A percentile compares a stretch with the other conserved stretches of the same genome.
These are phyloP conservation scores for Synergus gifuensis DNA, from an alignment of 2,888 invertebrate genomes.

Conservation along the genomic window DNA sequence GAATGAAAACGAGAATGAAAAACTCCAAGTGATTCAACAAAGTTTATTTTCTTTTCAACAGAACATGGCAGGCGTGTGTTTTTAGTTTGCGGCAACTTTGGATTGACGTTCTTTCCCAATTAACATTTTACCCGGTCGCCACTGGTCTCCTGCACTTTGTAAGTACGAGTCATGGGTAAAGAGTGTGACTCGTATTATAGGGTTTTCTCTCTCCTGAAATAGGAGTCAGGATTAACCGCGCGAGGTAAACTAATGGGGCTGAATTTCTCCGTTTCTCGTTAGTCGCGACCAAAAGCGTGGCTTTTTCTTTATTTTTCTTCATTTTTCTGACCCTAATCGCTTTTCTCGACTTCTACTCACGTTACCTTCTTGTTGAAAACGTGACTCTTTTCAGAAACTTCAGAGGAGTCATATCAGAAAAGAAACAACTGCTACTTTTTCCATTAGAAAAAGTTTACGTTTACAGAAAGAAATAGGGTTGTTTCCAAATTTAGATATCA, in stretches of 20 bases:
- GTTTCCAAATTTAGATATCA: too few species aligned
- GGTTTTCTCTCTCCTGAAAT: conserved; percentile 36
- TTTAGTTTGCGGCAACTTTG: neutral
- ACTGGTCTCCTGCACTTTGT: neutral
- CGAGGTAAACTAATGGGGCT: conserved; percentile 40
- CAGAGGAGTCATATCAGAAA: neutral
- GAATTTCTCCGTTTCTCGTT: conserved; percentile 36
- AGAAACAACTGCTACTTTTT: neutral
- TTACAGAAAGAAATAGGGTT: too few species aligned
- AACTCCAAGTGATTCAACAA: neutral
- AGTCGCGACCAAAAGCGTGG: conserved; percentile 7
- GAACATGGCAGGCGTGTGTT: neutral
- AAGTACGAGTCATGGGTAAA: neutral
- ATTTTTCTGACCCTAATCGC: neutral
- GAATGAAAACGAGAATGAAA: neutral
- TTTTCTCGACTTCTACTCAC: neutral
- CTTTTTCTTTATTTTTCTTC: neutral
- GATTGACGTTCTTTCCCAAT: conserved; percentile 25
- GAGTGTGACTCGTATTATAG: conserved; percentile 20
- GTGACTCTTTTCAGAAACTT: conserved; percentile 38
- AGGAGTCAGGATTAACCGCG: conserved; percentile 25
- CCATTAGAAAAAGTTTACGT: neutral
- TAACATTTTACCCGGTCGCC: conserved; percentile 14
- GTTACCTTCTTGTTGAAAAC: conserved; percentile 19
- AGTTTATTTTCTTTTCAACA: neutral